A percentile compares a stretch with the other conserved stretches of the same genome.
Evolutionary conservation across 1,140 invertebrate species (phyloP).

Genomic region (Hirudo medicinalis): DNA sequence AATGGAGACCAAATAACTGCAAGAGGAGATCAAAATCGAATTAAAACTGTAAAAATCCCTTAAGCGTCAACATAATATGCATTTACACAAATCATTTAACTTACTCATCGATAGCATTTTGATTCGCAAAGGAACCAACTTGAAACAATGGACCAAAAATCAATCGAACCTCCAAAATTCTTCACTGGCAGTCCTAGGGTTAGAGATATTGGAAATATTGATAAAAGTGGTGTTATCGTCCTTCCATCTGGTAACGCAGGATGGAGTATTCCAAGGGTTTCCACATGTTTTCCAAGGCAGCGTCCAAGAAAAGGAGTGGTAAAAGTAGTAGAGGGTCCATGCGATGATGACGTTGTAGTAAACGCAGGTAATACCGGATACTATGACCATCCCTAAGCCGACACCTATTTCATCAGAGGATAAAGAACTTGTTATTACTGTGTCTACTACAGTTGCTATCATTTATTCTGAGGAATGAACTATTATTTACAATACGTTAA

Average conservation of each 20-base stretch:
- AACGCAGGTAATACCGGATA: slow-evolving; percentile 90
- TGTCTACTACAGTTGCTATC: no score
- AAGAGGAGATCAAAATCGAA: no score
- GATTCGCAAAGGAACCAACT: no score
- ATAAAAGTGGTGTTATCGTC: neutral
- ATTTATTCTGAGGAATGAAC: neutral
- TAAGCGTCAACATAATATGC: no score
- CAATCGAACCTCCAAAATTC: slow-evolving; percentile 34
- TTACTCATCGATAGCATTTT: no score
- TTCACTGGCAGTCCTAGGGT: slow-evolving; percentile 28
- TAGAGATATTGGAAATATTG: neutral
- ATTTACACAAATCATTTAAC: no score
- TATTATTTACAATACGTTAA: neutral
- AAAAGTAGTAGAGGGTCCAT: slow-evolving; percentile 94
- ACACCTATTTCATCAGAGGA: slow-evolving; percentile 28
- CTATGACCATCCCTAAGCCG: slow-evolving; percentile 49
- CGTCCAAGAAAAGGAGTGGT: slow-evolving; percentile 66
- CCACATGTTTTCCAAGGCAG: slow-evolving; percentile 77
- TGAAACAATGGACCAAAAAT: slow-evolving; percentile 2
- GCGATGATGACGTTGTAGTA: slow-evolving; percentile 98
- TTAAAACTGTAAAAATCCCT: no score
- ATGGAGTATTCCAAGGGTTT: slow-evolving; percentile 68
- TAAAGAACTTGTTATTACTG: neutral
- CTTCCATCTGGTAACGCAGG: slow-evolving; percentile 13
- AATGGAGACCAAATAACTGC: no score